Evolutionary conservation across 2,113 vertebrate genomes (phyloP), one percentile per base, ranked within the genome.

Genomic region (Ornithorhynchus anatinus): DNA sequence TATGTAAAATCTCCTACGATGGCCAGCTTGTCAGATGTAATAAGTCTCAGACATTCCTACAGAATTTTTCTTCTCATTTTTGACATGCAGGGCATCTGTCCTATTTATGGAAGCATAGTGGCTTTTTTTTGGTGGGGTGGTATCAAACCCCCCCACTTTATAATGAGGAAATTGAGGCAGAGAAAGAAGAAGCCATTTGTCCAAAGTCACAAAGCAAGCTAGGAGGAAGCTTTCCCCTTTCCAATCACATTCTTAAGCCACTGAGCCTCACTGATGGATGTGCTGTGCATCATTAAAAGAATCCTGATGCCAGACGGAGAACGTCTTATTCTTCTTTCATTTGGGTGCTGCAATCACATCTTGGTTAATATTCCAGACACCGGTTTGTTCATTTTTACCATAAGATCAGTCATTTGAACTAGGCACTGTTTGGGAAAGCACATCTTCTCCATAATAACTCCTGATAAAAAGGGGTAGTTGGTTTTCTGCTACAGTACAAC

Each of bases 401-500:
- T 12, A 48, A 12, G n/a, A 37, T 40, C 14, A 37, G 44, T 48
- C 7, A 17, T 66, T 68, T 72, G 63, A 81, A 67, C 44, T 31
- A 58, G 58, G 51, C 19, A 1, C 11, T 59, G 77, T 53, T 82
- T 42, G 71, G 44, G 5, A 1, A 75, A 66, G 44, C 27, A 63
- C 1, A 4, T 72, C 78, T 77, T 36, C 66, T 82, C 54, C 39
- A 57, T 64, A 78, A 62, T 38, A 68, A 36, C 31, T 60, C 52
- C 51, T 72, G 69, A 47, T 3, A 64, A 79, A 80, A 77, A 63
- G 69, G 60, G 62, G 67, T 76, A 66, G 69, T 44, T 54, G 69
- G 72, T 45, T 75, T 29, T 51, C 68, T 27, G 44, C 2, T 75
- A 72, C n/a, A n/a, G n/a, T n/a, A n/a, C 81, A 58, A 75, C 60